phyloP scores from a whole-genome alignment of 1,140 invertebrate genomes.

The Colletes latitarsis region DNA sequence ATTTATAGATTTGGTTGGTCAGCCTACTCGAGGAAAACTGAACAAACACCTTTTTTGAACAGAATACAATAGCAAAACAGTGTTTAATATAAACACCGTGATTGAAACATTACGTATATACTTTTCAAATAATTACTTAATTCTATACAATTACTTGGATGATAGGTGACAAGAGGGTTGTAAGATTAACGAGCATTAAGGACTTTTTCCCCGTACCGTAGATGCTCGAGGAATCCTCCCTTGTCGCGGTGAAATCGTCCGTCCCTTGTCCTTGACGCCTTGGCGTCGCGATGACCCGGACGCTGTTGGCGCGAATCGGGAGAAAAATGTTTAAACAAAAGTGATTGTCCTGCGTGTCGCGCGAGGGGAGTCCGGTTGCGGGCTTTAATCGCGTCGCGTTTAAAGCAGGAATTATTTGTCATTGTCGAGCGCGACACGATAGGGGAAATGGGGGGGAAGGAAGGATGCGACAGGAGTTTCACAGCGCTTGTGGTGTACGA shows the following conservation, averaged over 20 bases:
- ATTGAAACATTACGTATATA: too few relatives aligned
- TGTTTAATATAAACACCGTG: too few relatives aligned
- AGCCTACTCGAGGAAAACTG: too few relatives aligned
- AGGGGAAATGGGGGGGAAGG: background rate
- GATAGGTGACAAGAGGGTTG: too few relatives aligned
- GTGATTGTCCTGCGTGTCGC: slow-evolving; percentile 22
- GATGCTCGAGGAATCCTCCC: background rate
- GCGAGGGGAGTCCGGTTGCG: background rate
- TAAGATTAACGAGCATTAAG: too few relatives aligned
- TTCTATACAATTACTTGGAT: too few relatives aligned
- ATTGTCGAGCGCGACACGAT: slow-evolving; percentile 41
- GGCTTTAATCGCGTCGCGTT: slow-evolving; percentile 11
- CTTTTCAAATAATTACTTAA: too few relatives aligned
- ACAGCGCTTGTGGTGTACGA: background rate
- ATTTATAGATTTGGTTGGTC: too few relatives aligned
- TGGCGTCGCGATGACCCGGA: slow-evolving; percentile 55
- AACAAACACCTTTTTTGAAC: too few relatives aligned
- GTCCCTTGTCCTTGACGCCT: slow-evolving; percentile 46
- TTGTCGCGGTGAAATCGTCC: slow-evolving; percentile 47
- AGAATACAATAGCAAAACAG: too few relatives aligned
- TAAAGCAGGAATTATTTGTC: slow-evolving; percentile 42
- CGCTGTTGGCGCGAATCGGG: background rate
- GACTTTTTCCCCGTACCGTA: too few relatives aligned
- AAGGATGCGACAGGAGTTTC: slow-evolving; percentile 19
- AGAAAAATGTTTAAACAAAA: slow-evolving; percentile 27